Evolutionary conservation across 2,888 invertebrate genomes (phyloP), one percentile per base, ranked within the genome.

Genomic region (Nineta flava): DNA sequence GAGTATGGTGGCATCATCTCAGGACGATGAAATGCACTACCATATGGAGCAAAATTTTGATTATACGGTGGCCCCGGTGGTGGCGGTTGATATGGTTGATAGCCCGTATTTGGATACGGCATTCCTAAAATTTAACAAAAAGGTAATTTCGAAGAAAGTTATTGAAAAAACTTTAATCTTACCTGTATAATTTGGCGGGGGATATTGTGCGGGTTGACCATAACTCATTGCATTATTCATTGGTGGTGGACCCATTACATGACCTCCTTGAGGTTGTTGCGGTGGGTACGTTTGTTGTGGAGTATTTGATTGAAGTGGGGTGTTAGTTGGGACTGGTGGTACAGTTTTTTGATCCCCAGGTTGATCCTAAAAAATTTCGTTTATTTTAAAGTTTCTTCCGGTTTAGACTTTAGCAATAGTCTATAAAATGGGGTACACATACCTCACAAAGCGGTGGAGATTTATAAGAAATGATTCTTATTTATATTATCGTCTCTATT

Each of bases 121-220:
- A 53, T 21, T 13, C 50, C 53, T 53, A 45, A n/a, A 50, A 40
- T 16, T 15, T 19, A 26, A 15, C 17, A 19, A 32, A 10, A 26
- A 26, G 7, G 26, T 41, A 13, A 31, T 34, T 46, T 34, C 15
- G 12, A 9, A 35, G 6, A 35, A 7, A 6, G 4, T 26, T 6
- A 3, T 26, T 2, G 26, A 26, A 26, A 6, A 5, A 7, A 26
- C 21, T 26, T 17, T 5, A 26, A 34, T 19, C n/a, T 42, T 51
- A 52, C 53, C 53, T 49, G 52, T 46, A 52, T 53, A 53, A 40
- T 52, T 49, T 16, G 46, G 48, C 10, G 46, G 50, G 9, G 49
- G 42, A 46, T 53, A 53, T 15, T 53, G 53, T 38, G 46, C 51
- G 19, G 51, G 53, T 15, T 50, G 53, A 19, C 49, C 44, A 46